These are phyloP conservation scores for Mesorhabditis spiculigera DNA, from an alignment of 2,888 invertebrate species.

Conservation along the genomic window DNA sequence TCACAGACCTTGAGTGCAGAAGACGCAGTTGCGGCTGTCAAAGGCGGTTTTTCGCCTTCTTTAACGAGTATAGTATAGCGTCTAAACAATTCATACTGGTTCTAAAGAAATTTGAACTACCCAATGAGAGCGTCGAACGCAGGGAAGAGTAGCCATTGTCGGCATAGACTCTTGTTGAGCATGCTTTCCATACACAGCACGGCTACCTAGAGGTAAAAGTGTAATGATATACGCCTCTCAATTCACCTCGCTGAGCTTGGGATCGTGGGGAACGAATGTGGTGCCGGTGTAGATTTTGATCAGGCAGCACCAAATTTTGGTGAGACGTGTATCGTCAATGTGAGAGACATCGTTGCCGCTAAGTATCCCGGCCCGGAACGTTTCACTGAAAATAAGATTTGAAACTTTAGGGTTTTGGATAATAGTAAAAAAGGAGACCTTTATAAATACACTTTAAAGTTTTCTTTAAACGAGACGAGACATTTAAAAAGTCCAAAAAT, in stretches of 20 bases:
- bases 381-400: too few species aligned
- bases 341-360: too few species aligned
- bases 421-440: too few species aligned
- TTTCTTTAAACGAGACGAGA: too few species aligned
- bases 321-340: neutral
- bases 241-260: too few species aligned
- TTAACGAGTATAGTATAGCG: neutral
- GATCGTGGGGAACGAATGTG: neutral
- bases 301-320: neutral
- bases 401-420: too few species aligned
- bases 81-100: neutral
- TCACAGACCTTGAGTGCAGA: neutral
- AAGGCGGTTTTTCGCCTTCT: neutral
- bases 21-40: neutral
- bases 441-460: too few species aligned
- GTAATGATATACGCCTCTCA: too few species aligned
- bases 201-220: too few species aligned
- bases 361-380: too few species aligned
- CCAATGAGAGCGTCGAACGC: neutral
- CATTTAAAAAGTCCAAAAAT: too few species aligned
- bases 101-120: neutral
- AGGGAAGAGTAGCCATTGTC: neutral
- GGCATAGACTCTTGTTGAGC: neutral
- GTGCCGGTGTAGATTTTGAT: neutral
- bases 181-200: neutral